Conservation (phyloP, 2,888 invertebrate species). For the Aleiodes leptofemur region DNA sequence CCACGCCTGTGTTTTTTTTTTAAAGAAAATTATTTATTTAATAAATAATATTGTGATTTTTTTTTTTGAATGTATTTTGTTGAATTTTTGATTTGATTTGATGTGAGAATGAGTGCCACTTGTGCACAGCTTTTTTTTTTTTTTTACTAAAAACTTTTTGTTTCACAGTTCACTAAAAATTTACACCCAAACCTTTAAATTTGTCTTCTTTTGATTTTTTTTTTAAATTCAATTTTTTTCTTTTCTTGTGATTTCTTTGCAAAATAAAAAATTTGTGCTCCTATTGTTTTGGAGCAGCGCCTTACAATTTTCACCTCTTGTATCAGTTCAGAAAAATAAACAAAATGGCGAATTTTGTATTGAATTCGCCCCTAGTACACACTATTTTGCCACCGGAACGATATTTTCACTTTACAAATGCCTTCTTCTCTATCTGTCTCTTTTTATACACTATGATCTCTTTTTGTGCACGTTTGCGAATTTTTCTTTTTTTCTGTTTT, state of each 20-base stretch:
- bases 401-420: constrained; percentile 12
- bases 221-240: constrained; percentile 50
- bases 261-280: neutral
- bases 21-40: neutral
- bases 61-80: neutral
- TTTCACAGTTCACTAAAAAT: neutral
- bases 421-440: neutral
- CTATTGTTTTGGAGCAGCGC: neutral
- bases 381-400: constrained; percentile 5
- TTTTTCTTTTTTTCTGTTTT: constrained; percentile 14
- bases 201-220: constrained; percentile 28
- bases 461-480: constrained; percentile 23
- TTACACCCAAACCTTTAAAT: constrained; percentile 6
- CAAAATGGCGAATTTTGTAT: constrained; percentile 82
- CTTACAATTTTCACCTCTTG: constrained; percentile 12
- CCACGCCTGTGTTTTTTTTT: constrained; percentile 10
- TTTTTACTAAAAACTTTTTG: neutral
- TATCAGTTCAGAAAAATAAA: constrained; percentile 80
- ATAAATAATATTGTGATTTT: neutral
- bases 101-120: neutral
- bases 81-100: neutral
- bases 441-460: neutral
- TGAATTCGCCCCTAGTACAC: constrained; percentile 36
- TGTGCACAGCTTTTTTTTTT: neutral
- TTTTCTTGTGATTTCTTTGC: constrained; percentile 22